Evolutionary conservation across 1,140 invertebrate species (phyloP).

Genomic region (Leguminivora glycinivorella): DNA sequence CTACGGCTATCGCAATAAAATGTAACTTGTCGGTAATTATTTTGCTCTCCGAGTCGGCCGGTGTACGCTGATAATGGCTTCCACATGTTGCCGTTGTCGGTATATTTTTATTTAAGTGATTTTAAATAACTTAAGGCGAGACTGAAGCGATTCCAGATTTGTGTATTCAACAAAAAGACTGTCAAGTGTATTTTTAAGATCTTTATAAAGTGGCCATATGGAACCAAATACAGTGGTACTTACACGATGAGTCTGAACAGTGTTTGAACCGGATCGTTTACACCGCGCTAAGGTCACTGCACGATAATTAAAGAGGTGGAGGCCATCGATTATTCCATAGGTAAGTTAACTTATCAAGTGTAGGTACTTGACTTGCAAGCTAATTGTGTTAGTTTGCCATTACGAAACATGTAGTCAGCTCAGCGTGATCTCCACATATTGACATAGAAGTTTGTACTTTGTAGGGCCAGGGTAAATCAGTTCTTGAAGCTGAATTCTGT

Average conservation of each 20-base stretch:
- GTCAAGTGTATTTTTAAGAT: not conserved
- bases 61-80: slow-evolving; percentile 33
- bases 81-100: slow-evolving; percentile 40
- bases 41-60: slow-evolving; percentile 27
- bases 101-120: slow-evolving; percentile 27
- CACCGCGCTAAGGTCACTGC: slow-evolving; percentile 9
- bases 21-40: slow-evolving; percentile 28
- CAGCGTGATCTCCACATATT: not conserved
- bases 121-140: slow-evolving; percentile 24
- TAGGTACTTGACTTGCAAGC: not conserved
- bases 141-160: slow-evolving; percentile 25
- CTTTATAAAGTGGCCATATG: slow-evolving; percentile 3
- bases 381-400: slow-evolving; percentile 19
- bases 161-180: not conserved
- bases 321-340: slow-evolving; percentile 21
- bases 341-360: slow-evolving; percentile 24
- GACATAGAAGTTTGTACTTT: not conserved
- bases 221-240: not conserved
- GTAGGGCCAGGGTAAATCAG: too few relatives aligned
- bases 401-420: not conserved
- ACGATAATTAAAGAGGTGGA: slow-evolving; percentile 28
- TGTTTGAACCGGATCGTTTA: slow-evolving; percentile 4
- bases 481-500: too few relatives aligned
- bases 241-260: not conserved
- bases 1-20: slow-evolving; percentile 26